Evolutionary conservation across 2,113 vertebrate genomes (phyloP), one percentile per base, ranked within the genome.

Genomic region (Chloropsis hardwickii): DNA sequence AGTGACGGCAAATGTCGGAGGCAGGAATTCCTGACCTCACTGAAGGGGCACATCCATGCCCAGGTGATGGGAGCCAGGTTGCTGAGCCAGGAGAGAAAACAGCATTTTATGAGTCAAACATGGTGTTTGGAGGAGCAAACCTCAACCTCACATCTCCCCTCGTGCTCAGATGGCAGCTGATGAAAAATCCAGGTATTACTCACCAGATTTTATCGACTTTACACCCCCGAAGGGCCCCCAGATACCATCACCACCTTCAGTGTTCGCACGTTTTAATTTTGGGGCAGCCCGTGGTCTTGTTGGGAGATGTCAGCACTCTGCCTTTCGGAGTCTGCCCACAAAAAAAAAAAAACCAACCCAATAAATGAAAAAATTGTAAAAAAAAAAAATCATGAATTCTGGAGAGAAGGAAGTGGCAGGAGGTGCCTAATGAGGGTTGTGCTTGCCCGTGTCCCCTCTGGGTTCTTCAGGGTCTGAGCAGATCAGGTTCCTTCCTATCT

Each of bases 41-140:
- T 0, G 0, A 20, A 20, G 66, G n/a, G 47, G 37, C 2, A 2
- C 66, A 18, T 70, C 29, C 10, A 1, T 33, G 18, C 71, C 2
- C 16, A 47, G 77, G 22, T 29, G 66, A 2, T 33, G 22, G 39
- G 48, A 84, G 37, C 62, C 33, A 16, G 47, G 8, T 8, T 44
- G 72, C 58, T 65, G 54, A 88, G 47, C 58, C 11, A 3, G 45
- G 72, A 48, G 21, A 20, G 62, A 42, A 12, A 65, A 16, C 3
- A 28, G 12, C 1, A 0, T 24, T 72, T 72, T 33, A 21, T 15
- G 14, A 66, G 51, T 87, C 70, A 62, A n/a, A 21, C 2, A 0
- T 5, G 2, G 10, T 6, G 2, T 73, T 83, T 42, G 25, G 14
- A 21, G 44, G 45, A 76, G 33, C 6, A 76, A 25, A 61, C 65